Evolutionary conservation across 2,888 invertebrate species (phyloP).

Genomic region (Cryptosula pallasiana): DNA sequence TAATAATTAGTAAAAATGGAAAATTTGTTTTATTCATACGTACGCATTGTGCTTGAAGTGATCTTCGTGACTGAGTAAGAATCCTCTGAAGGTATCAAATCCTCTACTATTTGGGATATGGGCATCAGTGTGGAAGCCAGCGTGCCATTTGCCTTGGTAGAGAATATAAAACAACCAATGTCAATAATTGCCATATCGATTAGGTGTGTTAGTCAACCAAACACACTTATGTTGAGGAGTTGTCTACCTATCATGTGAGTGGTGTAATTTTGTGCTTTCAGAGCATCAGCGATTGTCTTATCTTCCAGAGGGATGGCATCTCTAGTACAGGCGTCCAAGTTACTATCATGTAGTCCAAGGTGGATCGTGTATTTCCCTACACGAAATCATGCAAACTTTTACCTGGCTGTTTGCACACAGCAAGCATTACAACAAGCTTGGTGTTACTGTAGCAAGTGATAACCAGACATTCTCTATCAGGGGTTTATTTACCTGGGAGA

Average conservation of each 20-base stretch:
- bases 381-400: too few species aligned
- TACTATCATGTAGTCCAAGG: slow-evolving; percentile 7
- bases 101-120: not conserved
- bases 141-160: slow-evolving; percentile 4
- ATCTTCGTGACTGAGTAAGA: not conserved
- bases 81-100: slow-evolving; percentile 4
- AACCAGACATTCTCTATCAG: too few species aligned
- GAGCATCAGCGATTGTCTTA: not conserved
- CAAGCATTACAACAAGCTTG: too few species aligned
- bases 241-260: not conserved
- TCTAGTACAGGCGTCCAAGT: not conserved
- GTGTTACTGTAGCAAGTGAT: too few species aligned
- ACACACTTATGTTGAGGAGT: too few species aligned
- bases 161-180: too few species aligned
- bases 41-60: too few species aligned
- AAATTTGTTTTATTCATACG: too few species aligned
- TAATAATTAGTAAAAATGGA: too few species aligned
- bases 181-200: too few species aligned
- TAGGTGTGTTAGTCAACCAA: too few species aligned
- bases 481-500: slow-evolving; percentile 12
- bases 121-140: not conserved
- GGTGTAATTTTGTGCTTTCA: not conserved
- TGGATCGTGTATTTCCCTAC: not conserved
- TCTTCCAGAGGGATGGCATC: not conserved
- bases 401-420: too few species aligned